phyloP scores from a whole-genome alignment of 1,140 invertebrate genomes.

The Zaprionus vittiger region DNA sequence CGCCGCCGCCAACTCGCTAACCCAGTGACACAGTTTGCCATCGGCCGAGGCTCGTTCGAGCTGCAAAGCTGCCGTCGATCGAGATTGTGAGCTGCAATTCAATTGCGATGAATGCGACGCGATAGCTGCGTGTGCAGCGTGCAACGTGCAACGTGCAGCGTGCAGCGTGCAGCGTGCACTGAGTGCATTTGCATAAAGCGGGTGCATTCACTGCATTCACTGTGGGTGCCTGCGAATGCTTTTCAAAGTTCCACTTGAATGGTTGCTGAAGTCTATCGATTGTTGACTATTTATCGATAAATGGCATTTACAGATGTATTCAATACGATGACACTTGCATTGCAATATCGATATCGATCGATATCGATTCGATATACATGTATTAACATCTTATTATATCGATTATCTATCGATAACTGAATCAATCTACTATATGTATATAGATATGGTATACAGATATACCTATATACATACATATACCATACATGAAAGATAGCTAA shows the following conservation, averaged over 20 bases:
- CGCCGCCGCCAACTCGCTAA: slow-evolving; percentile 43
- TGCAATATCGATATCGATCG: no score
- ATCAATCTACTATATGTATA: no score
- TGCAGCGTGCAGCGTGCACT: neutral
- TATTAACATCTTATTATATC: no score
- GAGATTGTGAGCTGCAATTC: slow-evolving; percentile 35
- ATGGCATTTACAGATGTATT: neutral
- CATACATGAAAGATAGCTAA: no score
- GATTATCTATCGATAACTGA: no score
- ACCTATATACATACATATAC: no score
- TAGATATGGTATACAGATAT: no score
- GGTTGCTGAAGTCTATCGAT: neutral
- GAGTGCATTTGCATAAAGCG: neutral
- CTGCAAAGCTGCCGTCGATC: slow-evolving; percentile 6
- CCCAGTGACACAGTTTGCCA: slow-evolving; percentile 72
- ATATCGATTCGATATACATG: no score
- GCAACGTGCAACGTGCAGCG: neutral
- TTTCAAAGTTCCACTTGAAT: neutral
- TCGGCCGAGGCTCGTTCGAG: neutral
- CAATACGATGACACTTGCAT: no score
- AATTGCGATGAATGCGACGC: slow-evolving; percentile 16
- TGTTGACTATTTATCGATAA: neutral
- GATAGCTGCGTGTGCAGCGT: slow-evolving; percentile 14
- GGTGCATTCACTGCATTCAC: slow-evolving; percentile 1
- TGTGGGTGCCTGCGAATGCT: neutral